These are phyloP conservation scores for Leptinotarsa haldemani DNA, from an alignment of 2,888 invertebrate species.

Conservation along the genomic window DNA sequence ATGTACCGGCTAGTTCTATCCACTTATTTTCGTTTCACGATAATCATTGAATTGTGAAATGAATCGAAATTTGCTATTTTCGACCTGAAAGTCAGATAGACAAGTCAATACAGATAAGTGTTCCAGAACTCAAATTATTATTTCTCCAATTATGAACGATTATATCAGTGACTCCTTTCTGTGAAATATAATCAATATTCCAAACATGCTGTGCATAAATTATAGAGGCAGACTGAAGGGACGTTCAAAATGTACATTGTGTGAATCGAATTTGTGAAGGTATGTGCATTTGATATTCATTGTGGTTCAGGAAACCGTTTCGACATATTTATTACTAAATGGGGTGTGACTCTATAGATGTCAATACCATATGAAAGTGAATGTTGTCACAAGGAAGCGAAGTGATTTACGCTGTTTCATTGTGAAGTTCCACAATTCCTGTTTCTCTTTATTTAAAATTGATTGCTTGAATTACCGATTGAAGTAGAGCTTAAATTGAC, in stretches of 20 bases:
- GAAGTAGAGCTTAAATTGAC: neutral
- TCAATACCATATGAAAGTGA: constrained; percentile 37
- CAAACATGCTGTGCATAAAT: constrained; percentile 40
- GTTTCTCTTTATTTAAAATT: too few relatives aligned
- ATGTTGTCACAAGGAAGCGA: constrained; percentile 13
- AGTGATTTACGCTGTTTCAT: neutral
- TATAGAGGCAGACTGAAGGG: constrained; percentile 39
- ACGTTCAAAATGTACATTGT: constrained; percentile 40
- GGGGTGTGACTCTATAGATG: constrained; percentile 39
- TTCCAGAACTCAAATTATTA: too few relatives aligned
- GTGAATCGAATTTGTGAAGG: constrained; percentile 44
- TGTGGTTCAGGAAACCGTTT: constrained; percentile 32
- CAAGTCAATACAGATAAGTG: too few relatives aligned
- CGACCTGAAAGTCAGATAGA: too few relatives aligned
- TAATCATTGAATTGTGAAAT: too few relatives aligned
- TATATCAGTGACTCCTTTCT: neutral
- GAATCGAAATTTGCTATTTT: too few relatives aligned
- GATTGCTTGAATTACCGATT: neutral
- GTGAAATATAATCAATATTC: constrained; percentile 38
- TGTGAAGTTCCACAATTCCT: neutral
- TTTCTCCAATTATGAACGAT: too few relatives aligned
- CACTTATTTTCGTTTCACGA: too few relatives aligned
- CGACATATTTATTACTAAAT: constrained; percentile 41
- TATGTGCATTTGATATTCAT: constrained; percentile 45
- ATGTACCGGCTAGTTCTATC: too few relatives aligned